Evolutionary conservation across 2,113 vertebrate genomes (phyloP).

Genomic region (Patagioenas fasciata): DNA sequence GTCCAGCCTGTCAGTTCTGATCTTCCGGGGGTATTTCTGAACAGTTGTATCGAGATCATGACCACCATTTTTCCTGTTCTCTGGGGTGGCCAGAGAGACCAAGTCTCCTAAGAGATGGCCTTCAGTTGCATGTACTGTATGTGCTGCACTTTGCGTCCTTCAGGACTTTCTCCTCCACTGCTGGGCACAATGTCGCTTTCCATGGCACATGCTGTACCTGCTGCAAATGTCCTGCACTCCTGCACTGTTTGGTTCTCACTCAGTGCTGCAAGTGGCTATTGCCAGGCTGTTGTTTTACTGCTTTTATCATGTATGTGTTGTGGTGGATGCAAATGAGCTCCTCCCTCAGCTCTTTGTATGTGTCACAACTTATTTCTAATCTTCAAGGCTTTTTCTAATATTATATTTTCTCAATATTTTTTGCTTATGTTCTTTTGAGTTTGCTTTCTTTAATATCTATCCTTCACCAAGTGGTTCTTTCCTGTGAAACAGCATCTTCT

Average conservation of each 20-base stretch:
- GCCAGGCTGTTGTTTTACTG: not conserved
- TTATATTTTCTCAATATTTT: not conserved
- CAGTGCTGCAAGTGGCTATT: not conserved
- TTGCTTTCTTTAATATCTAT: not conserved
- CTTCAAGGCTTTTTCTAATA: not conserved
- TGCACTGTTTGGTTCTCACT: not conserved
- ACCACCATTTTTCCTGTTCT: not conserved
- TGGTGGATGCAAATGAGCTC: not conserved
- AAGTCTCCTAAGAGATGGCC: not conserved
- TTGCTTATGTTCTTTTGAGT: not conserved
- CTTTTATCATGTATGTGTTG: not conserved
- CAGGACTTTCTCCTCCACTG: not conserved
- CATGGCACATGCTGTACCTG: not conserved
- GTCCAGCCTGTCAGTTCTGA: not conserved
- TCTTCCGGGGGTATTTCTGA: not conserved
- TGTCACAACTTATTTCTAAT: not conserved
- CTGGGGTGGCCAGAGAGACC: not conserved
- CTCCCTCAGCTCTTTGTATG: not conserved
- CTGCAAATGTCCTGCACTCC: not conserved
- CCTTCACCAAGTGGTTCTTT: not conserved
- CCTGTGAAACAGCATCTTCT: not conserved
- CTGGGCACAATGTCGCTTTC: not conserved
- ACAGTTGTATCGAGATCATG: not conserved
- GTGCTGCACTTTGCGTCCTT: not conserved
- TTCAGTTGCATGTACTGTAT: not conserved